Evolutionary conservation across 1,140 invertebrate genomes (phyloP), one percentile per base, ranked within the genome.

Genomic region (Aphidius gifuensis): DNA sequence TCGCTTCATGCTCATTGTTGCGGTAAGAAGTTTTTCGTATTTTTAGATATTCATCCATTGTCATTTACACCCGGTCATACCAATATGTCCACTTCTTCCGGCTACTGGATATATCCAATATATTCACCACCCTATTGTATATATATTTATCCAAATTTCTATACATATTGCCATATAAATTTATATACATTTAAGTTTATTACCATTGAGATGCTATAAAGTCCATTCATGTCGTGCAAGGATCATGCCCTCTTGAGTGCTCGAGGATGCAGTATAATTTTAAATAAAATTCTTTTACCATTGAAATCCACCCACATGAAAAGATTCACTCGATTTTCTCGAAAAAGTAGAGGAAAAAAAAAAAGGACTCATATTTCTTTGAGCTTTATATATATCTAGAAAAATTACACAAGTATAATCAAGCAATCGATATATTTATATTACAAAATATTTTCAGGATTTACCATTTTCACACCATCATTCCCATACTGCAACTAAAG

Each of bases 11-110:
- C 71, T 59, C 64, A 80, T 80, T 80, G 77, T 80, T 71, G 71
- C 69, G 71, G 68, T 79, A 78, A 79, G 77, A 79, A 78, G 76
- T 78, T 80, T 78, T 77, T 66, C 62, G 63, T 69, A 67, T 67
- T 68, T 61, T 61, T 23, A 58, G 51, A 50, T 62, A 66, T 62
- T 49, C 51, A 48, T 43, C 64, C 48, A 45, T 65, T 42, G 55
- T 62, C 4, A 23, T 38, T n/a, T 51, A 23, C 32, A 50, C 38
- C 9, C 40, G 42, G 55, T 23, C 5, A 38, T 32, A 40, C 32
- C 32, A 11, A 43, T 43, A 47, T 9, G 54, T 50, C 57, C 64
- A 61, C 60, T 47, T 65, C 70, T 71, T 71, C 61, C 61, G 61
- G 61, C 48, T 63, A 63, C 39, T 54, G 48, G 55, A 49, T 58